These are phyloP conservation scores for Coracias cyanogaster DNA, from an alignment of 2,797 vertebrate species.

Conservation along the genomic window DNA sequence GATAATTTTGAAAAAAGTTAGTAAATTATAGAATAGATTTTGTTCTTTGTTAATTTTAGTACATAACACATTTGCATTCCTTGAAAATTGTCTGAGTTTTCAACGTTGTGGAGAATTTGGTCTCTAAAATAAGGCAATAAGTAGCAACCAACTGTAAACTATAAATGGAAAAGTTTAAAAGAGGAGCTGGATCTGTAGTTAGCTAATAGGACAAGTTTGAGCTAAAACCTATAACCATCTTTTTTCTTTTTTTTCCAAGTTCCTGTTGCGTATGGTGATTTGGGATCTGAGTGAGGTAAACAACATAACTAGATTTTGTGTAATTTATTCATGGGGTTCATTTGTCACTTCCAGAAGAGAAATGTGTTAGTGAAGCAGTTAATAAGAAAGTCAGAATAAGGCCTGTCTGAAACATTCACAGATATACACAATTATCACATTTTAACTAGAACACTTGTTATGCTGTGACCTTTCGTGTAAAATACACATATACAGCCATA, in stretches of 20 bases:
- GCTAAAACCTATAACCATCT: not conserved
- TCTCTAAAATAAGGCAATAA: not conserved
- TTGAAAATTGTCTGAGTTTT: not conserved
- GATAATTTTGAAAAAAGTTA: not conserved
- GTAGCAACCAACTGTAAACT: not conserved
- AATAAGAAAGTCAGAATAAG: not conserved
- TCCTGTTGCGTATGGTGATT: not conserved
- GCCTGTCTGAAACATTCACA: not conserved
- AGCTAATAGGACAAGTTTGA: not conserved
- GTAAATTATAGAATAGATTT: not conserved
- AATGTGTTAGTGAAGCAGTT: not conserved
- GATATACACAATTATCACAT: not conserved
- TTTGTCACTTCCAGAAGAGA: not conserved
- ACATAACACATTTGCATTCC: not conserved
- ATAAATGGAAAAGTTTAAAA: not conserved
- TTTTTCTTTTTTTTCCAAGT: not conserved
- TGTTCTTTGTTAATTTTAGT: not conserved
- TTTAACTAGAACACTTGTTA: not conserved
- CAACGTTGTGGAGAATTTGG: not conserved
- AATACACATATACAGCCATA: not conserved
- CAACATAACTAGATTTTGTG: not conserved
- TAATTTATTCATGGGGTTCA: not conserved
- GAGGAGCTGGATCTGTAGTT: not conserved
- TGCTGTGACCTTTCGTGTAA: not conserved
- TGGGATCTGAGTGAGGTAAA: not conserved